Conservation (phyloP, 2,888 invertebrate genomes). For the Elysia crispata region DNA sequence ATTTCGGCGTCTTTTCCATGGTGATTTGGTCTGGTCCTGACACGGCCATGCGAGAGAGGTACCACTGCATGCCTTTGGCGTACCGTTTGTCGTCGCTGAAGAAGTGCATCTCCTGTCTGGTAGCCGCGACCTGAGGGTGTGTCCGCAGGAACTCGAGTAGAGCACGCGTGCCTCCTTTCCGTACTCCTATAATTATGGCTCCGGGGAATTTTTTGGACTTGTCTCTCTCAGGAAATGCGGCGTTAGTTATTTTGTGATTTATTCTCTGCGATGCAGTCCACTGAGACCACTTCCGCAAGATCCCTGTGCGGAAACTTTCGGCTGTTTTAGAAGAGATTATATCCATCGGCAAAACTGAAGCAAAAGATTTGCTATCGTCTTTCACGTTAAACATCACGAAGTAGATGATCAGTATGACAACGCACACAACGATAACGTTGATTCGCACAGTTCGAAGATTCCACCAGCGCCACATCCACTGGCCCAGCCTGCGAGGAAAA, state of each 20-base stretch:
- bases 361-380: too few species aligned
- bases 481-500: too few species aligned
- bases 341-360: too few species aligned
- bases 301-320: too few species aligned
- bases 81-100: conserved; percentile 93
- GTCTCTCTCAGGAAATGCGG: conserved; percentile 55
- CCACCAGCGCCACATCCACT: too few species aligned
- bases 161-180: conserved; percentile 78
- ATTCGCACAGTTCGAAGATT: too few species aligned
- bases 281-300: too few species aligned
- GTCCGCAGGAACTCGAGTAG: conserved; percentile 77
- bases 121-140: conserved; percentile 89
- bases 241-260: conserved; percentile 49
- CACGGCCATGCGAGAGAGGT: conserved; percentile 90
- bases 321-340: too few species aligned
- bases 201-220: conserved; percentile 74
- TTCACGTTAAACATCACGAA: too few species aligned
- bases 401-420: too few species aligned
- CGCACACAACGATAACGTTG: too few species aligned
- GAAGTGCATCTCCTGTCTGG: conserved; percentile 97
- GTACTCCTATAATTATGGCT: conserved; percentile 78
- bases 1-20: conserved; percentile 98
- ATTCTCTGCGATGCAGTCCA: too few species aligned
- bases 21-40: conserved; percentile 94
- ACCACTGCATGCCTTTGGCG: conserved; percentile 94